Percentiles rank a stretch among this genome's conserved stretches.
Conservation (phyloP, 1,140 invertebrate genomes). For the Dinoponera quadriceps region DNA sequence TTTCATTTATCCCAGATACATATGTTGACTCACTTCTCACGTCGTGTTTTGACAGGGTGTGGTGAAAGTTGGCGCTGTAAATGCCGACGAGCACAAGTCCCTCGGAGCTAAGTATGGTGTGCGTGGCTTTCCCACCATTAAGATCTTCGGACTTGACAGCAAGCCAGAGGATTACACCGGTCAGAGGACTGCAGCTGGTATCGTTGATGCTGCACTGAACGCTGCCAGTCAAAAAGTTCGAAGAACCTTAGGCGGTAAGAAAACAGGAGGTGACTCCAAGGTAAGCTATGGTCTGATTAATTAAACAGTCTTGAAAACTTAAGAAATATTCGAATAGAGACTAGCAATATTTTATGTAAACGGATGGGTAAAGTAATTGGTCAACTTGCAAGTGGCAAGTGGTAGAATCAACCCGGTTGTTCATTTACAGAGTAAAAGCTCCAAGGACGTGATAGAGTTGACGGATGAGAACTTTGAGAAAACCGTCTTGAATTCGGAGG, state of each 20-base stretch:
- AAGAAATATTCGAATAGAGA: background rate
- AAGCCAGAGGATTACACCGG: constrained; percentile 96
- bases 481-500: constrained; percentile 94
- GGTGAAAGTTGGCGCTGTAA: constrained; percentile 96
- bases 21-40: constrained; percentile 5
- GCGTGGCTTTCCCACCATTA: constrained; percentile 97
- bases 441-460: constrained; percentile 95
- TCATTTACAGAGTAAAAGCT: constrained; percentile 80
- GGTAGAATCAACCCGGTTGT: constrained; percentile 17
- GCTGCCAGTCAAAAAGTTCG: constrained; percentile 90
- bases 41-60: constrained; percentile 89
- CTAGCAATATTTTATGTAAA: constrained; percentile 3
- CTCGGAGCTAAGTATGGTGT: constrained; percentile 93
- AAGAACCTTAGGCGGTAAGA: constrained; percentile 88
- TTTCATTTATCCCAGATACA: background rate
- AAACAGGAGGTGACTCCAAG: constrained; percentile 80
- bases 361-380: constrained; percentile 2
- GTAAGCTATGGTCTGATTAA: constrained; percentile 54
- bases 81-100: constrained; percentile 95
- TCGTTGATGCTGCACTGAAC: constrained; percentile 94
- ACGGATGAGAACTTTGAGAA: constrained; percentile 98
- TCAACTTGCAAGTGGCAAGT: background rate
- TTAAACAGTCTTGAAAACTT: background rate
- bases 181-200: constrained; percentile 92
- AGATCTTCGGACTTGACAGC: constrained; percentile 95